Evolutionary conservation across 23 tunicate species (phyloP).

Genomic region (Ciona savignyi): DNA sequence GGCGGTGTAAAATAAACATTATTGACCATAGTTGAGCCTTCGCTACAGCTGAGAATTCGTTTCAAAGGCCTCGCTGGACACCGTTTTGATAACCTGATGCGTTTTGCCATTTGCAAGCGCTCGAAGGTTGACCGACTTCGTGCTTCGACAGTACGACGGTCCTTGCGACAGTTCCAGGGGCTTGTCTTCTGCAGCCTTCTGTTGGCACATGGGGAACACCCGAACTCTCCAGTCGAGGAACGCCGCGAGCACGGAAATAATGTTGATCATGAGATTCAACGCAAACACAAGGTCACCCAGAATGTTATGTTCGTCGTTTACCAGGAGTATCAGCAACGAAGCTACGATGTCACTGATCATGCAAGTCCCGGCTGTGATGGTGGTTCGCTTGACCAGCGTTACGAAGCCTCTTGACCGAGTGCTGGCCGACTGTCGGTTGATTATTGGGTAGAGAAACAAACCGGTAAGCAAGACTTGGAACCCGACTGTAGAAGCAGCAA

Average conservation of each 20-base stretch:
- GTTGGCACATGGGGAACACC: conserved; percentile 3
- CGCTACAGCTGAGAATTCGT: too few species aligned
- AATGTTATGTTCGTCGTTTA: conserved; percentile 20
- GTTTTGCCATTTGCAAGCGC: too few species aligned
- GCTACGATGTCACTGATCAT: conserved; percentile 17
- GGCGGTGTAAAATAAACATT: too few species aligned
- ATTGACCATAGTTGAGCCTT: too few species aligned
- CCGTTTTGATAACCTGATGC: too few species aligned
- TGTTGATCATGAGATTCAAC: conserved; percentile 15
- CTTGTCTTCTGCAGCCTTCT: too few species aligned
- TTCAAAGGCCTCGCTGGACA: too few species aligned
- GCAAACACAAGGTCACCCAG: conserved; percentile 34
- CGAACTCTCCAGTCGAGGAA: conserved; percentile 30
- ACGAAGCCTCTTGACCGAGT: conserved; percentile 1
- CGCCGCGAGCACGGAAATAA: conserved; percentile 27
- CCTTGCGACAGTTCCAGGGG: too few species aligned
- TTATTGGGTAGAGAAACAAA: conserved; percentile 31
- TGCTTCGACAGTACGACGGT: too few species aligned
- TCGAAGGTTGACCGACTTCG: too few species aligned
- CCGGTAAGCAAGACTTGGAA: conserved; percentile 19
- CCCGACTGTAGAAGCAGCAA: conserved; percentile 14
- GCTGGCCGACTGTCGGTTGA: conserved; percentile 6
- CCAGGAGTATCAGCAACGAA: conserved; percentile 24
- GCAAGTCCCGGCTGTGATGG: conserved; percentile 19
- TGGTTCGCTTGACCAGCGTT: conserved; percentile 27